Percentiles rank a stretch among this genome's conserved stretches.
Evolutionary conservation across 2,113 vertebrate species (phyloP).

Genomic region (Malurus elegans): DNA sequence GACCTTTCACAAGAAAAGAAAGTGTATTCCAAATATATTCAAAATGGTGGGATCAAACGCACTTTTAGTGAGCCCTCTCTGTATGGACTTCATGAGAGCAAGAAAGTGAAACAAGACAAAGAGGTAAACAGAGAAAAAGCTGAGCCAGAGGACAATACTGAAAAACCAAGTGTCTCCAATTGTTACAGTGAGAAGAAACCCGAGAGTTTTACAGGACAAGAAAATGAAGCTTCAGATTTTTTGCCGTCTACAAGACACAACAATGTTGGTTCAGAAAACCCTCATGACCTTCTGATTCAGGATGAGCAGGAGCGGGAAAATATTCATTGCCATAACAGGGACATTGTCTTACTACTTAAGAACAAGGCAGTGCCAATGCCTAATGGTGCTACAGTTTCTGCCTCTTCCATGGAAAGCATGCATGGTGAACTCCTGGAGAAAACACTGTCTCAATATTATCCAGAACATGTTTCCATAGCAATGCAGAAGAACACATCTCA

Average conservation of each 20-base stretch:
- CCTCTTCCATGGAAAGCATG: conserved; percentile 85
- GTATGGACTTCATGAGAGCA: conserved; percentile 77
- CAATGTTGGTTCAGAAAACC: conserved; percentile 63
- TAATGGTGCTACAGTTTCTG: conserved; percentile 90
- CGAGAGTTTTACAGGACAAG: conserved; percentile 42
- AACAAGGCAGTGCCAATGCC: conserved; percentile 83
- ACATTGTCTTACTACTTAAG: conserved; percentile 80
- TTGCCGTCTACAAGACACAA: conserved; percentile 69
- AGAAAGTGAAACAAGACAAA: conserved; percentile 81
- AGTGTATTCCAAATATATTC: conserved; percentile 74
- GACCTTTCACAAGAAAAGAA: conserved; percentile 74
- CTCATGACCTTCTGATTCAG: conserved; percentile 64
- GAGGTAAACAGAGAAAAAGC: conserved; percentile 76
- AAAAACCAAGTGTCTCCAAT: conserved; percentile 59
- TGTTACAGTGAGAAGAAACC: conserved; percentile 58
- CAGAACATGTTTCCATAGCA: conserved; percentile 86
- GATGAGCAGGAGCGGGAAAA: conserved; percentile 77
- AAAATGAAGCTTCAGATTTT: conserved; percentile 70
- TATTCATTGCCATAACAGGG: conserved; percentile 77
- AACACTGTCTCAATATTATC: conserved; percentile 88
- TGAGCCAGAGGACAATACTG: conserved; percentile 52
- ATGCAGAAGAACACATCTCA: conserved; percentile 85
- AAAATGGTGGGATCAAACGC: conserved; percentile 89
- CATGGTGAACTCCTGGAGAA: conserved; percentile 86
- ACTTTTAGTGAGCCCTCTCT: conserved; percentile 78